phyloP scores from a whole-genome alignment of 2,888 invertebrate genomes.

The Lasioglossum pauxillum region DNA sequence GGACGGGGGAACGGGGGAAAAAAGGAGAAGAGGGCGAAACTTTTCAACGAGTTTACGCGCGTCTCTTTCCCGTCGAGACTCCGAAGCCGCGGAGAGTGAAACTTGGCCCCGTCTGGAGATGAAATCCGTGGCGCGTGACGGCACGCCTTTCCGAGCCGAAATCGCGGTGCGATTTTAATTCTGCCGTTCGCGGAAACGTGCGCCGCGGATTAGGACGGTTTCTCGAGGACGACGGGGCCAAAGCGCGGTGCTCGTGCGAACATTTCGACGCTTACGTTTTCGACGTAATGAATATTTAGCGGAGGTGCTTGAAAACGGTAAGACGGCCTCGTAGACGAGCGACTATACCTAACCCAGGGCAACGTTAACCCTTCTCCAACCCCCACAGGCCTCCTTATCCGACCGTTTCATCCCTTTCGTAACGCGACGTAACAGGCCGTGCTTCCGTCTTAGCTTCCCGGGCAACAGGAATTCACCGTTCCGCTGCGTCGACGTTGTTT shows the following conservation, averaged over 20 bases:
- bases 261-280: conserved; percentile 70
- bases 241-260: conserved; percentile 44
- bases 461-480: conserved; percentile 38
- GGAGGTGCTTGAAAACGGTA: conserved; percentile 60
- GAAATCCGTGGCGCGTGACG: conserved; percentile 40
- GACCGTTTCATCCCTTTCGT: conserved; percentile 45
- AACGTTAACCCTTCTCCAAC: conserved; percentile 47
- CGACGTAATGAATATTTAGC: conserved; percentile 72
- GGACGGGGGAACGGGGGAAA: not conserved
- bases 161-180: conserved; percentile 71
- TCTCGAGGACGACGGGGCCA: conserved; percentile 59
- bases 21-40: conserved; percentile 22
- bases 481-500: conserved; percentile 40
- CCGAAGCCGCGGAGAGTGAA: conserved; percentile 26
- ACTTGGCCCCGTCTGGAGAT: conserved; percentile 32
- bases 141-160: conserved; percentile 40
- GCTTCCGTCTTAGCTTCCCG: conserved; percentile 51
- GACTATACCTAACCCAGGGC: conserved; percentile 18
- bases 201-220: conserved; percentile 66
- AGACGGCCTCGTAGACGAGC: conserved; percentile 63
- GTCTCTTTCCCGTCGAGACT: conserved; percentile 19
- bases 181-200: conserved; percentile 46
- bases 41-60: conserved; percentile 55
- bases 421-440: conserved; percentile 46
- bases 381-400: conserved; percentile 34